Percentiles rank a stretch among this genome's conserved stretches.
Evolutionary conservation across 2,888 invertebrate species (phyloP).

Genomic region (Chrysolina americana): DNA sequence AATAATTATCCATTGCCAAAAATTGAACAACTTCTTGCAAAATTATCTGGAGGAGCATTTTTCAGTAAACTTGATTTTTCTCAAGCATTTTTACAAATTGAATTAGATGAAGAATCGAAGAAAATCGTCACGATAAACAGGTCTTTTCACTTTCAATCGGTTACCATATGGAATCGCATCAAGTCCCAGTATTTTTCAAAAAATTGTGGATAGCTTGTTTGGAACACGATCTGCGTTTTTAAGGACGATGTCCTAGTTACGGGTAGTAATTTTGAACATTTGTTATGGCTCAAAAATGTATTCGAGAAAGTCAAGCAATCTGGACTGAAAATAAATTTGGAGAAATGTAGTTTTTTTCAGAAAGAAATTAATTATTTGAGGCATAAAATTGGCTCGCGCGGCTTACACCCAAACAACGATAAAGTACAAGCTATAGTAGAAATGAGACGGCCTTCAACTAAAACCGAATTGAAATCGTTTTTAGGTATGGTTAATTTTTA

Average conservation of each 20-base stretch:
- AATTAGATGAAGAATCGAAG: background rate
- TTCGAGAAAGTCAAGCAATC: conserved; percentile 3
- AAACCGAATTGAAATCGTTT: background rate
- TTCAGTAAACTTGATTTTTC: background rate
- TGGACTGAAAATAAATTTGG: background rate
- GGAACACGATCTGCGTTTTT: background rate
- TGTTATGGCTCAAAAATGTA: background rate
- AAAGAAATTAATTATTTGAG: background rate
- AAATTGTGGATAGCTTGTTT: background rate
- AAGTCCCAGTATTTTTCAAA: background rate
- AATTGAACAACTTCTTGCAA: background rate
- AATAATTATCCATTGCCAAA: background rate
- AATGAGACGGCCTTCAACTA: background rate
- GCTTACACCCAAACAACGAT: background rate
- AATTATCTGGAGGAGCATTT: too few relatives aligned
- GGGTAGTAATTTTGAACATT: background rate
- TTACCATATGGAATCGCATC: background rate
- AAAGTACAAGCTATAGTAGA: background rate
- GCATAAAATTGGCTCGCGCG: background rate
- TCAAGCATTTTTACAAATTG: conserved; percentile 2
- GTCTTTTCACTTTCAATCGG: background rate
- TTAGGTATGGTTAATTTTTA: background rate
- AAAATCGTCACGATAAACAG: background rate
- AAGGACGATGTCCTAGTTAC: background rate
- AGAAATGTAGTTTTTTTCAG: background rate